phyloP scores from a whole-genome alignment of 2,888 invertebrate genomes.

The Amblyteles armatorius region DNA sequence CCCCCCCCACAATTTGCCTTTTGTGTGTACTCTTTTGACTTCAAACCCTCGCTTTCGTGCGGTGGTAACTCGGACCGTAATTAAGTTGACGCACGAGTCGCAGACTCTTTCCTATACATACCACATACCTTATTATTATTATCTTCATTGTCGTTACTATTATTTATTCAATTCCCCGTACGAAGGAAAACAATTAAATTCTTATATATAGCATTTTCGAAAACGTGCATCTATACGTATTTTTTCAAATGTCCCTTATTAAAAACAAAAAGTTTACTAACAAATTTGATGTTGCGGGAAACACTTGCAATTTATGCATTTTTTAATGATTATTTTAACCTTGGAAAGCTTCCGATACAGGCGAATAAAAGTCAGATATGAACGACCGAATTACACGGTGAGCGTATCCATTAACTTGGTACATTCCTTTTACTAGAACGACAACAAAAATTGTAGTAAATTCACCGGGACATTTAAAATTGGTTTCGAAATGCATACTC shows the following conservation, averaged over 20 bases:
- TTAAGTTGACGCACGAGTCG: slow-evolving; percentile 5
- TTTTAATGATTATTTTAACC: not conserved
- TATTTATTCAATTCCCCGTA: not conserved
- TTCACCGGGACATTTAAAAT: not conserved
- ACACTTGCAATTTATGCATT: not conserved
- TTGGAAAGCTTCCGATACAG: too few relatives aligned
- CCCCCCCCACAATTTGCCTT: slow-evolving; percentile 1
- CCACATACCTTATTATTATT: not conserved
- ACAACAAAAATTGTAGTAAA: too few relatives aligned
- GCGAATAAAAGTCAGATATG: too few relatives aligned
- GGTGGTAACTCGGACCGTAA: not conserved
- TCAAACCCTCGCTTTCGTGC: not conserved
- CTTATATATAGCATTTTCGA: not conserved
- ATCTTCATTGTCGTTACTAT: not conserved
- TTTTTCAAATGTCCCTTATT: not conserved
- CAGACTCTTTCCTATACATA: not conserved
- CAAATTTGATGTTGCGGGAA: not conserved
- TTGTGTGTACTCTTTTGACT: slow-evolving; percentile 1
- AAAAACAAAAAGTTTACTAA: too few relatives aligned
- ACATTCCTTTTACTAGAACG: too few relatives aligned
- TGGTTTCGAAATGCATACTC: not conserved
- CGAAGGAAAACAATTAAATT: not conserved
- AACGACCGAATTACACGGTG: too few relatives aligned
- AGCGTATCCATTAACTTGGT: too few relatives aligned
- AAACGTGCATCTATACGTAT: not conserved